Base-by-base conservation (phyloP, 2,797 vertebrate genomes). In the Tapera naevia region DNA sequence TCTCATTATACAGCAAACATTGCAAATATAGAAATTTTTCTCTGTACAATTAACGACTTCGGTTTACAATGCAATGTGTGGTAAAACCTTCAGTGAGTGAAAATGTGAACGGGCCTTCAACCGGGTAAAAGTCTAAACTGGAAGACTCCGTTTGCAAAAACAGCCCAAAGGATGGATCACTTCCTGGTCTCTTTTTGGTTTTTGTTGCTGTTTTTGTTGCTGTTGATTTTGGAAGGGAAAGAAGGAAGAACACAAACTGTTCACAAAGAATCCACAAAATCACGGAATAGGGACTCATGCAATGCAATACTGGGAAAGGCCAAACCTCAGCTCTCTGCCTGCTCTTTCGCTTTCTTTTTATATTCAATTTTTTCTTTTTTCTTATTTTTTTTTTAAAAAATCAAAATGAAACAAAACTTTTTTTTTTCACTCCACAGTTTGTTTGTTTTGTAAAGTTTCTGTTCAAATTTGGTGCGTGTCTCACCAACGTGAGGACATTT, bases 1-100 rank as follows among this genome's bases (percentile, higher is more conserved):
- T 98, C 98, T 98, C 97, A 83, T 97, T 98, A 98, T 98, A 99
- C 98, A 99, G 98, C 98, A 99, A 98, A 99, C 98, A 97, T 98
- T 98, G 99, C 98, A 99, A 99, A 99, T 99, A 99, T 99, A 99
- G 98, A 99, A 98, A 93, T 97, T 98, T n/a, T 98, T 98, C 98
- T 99, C 98, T 99, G 98, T 99, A 99, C 99, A 99, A 96, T 95
- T 97, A 96, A 97, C 58, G 98, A 98, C 98, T 98, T 98, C 88
- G 80, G 97, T 95, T 95, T 97, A 96, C 94, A 97, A 98, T 97
- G 97, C 97, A 96, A 97, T 93, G 92, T 93, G 94, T 97, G 97
- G 92, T 89, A 95, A 98, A 98, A 96, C 91, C 90, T 96, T 91
- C 83, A 43, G 92, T 95, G 86, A 93, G 92, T 96, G 94, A 97